These are phyloP conservation scores for Dolichoris vasculosae DNA, from an alignment of 1,140 invertebrate genomes.

Conservation along the genomic window DNA sequence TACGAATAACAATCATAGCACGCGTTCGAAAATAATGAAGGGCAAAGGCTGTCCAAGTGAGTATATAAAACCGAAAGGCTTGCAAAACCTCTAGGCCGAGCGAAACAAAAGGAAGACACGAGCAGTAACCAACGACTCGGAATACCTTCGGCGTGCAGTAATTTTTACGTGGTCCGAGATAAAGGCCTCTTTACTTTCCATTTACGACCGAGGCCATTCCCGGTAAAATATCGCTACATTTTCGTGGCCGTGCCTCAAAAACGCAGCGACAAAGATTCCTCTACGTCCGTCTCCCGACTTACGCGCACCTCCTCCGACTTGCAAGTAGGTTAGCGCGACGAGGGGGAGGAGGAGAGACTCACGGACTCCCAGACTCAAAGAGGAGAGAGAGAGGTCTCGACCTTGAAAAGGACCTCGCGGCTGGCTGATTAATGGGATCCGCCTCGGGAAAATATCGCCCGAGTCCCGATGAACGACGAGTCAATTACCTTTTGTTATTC, in stretches of 20 bases:
- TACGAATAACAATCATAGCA: neutral
- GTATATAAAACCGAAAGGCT: neutral
- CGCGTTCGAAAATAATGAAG: neutral
- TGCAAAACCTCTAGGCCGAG: neutral
- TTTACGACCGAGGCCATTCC: conserved; percentile 26
- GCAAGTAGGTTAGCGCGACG: neutral
- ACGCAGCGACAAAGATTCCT: neutral
- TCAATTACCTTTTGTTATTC: too few relatives aligned
- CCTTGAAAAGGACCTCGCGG: conserved; percentile 10
- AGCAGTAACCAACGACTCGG: neutral
- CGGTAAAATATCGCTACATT: conserved; percentile 42
- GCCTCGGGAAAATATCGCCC: too few relatives aligned
- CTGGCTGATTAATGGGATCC: conserved; percentile 53
- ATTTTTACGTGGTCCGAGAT: neutral
- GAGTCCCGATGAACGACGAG: conserved; percentile 53
- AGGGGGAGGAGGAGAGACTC: neutral
- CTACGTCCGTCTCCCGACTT: neutral
- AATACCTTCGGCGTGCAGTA: neutral
- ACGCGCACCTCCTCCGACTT: neutral
- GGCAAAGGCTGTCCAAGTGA: neutral
- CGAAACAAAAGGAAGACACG: neutral
- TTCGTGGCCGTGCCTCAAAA: conserved; percentile 38
- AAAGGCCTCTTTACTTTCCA: conserved; percentile 37
- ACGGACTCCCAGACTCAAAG: too few relatives aligned
- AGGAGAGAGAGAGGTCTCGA: too few relatives aligned